These are phyloP conservation scores for Rhinoptilus africanus DNA, from an alignment of 2,113 vertebrate species.

Conservation along the genomic window DNA sequence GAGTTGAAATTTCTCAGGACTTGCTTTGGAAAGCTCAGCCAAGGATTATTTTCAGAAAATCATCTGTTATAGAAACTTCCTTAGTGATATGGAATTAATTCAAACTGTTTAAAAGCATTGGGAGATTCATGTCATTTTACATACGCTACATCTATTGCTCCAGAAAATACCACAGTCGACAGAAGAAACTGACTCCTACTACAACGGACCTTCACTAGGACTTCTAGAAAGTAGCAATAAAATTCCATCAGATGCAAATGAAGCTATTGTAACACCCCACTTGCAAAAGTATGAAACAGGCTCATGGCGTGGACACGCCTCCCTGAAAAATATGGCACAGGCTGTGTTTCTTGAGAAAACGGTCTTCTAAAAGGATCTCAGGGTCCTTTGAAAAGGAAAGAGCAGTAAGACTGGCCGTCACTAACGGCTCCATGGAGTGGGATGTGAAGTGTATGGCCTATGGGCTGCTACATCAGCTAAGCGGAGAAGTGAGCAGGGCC, in stretches of 20 bases:
- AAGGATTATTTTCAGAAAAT: background rate
- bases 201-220: background rate
- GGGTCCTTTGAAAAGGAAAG: background rate
- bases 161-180: background rate
- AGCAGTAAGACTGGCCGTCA: background rate
- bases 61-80: background rate
- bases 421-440: background rate
- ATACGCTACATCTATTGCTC: background rate
- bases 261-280: background rate
- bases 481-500: background rate
- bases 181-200: background rate
- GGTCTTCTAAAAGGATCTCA: background rate
- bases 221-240: background rate
- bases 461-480: background rate
- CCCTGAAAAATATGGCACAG: background rate
- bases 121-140: background rate
- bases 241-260: background rate
- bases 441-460: background rate
- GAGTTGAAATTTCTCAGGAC: background rate
- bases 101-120: background rate
- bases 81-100: background rate
- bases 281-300: background rate
- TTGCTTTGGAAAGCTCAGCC: background rate
- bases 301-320: background rate
- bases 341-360: background rate